Evolutionary conservation across 2,888 invertebrate species (phyloP).

Genomic region (Parasteatoda lunata): DNA sequence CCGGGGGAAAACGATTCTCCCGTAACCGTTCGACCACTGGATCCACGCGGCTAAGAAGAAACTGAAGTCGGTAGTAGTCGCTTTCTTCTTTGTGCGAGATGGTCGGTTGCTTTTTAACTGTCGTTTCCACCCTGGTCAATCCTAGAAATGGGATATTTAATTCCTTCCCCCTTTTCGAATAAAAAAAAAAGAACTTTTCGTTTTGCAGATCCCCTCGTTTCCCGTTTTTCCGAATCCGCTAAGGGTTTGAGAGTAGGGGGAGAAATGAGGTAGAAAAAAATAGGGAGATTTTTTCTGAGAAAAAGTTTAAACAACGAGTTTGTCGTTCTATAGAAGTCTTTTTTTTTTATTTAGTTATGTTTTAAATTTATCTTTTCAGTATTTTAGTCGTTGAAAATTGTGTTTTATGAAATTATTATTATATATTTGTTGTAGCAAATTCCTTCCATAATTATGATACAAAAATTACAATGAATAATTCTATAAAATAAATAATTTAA

Average conservation of each 20-base stretch:
- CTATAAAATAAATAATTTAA: too few species aligned
- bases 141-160: slow-evolving; percentile 21
- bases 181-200: background rate
- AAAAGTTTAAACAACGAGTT: slow-evolving; percentile 11
- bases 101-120: slow-evolving; percentile 41
- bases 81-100: background rate
- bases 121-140: background rate
- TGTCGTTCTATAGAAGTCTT: slow-evolving; percentile 4
- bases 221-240: slow-evolving; percentile 15
- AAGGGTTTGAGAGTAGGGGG: slow-evolving; percentile 9
- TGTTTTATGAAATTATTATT: too few species aligned
- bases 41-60: slow-evolving; percentile 13
- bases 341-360: slow-evolving; percentile 20
- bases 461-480: too few species aligned
- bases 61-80: background rate
- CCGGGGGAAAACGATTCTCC: slow-evolving; percentile 20
- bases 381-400: too few species aligned
- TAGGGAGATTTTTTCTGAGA: background rate
- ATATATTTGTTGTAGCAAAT: too few species aligned
- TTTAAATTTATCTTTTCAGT: too few species aligned
- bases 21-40: slow-evolving; percentile 10
- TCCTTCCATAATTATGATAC: too few species aligned
- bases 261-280: slow-evolving; percentile 12
- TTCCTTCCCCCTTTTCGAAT: slow-evolving; percentile 6
- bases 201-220: background rate